Percentiles rank a stretch among this genome's conserved stretches.
Conservation (phyloP, 1,140 invertebrate species). For the Drosophila rhopaloa region DNA sequence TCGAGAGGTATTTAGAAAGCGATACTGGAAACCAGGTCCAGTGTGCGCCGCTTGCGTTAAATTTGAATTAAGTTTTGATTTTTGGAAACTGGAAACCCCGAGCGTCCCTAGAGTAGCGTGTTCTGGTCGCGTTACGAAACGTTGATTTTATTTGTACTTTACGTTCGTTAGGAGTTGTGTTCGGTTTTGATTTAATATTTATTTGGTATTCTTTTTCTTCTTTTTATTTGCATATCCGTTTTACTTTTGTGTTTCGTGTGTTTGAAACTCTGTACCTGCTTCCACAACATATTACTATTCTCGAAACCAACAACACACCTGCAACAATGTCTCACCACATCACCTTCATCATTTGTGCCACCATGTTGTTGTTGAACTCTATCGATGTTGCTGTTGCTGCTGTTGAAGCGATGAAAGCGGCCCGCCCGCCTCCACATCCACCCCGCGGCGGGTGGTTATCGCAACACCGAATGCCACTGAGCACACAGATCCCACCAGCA, state of each 20-base stretch:
- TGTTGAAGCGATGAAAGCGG: slow-evolving; percentile 63
- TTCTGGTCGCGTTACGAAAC: slow-evolving; percentile 42
- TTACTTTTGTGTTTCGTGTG: slow-evolving; percentile 73
- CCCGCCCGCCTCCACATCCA: slow-evolving; percentile 63
- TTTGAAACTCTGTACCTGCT: slow-evolving; percentile 72
- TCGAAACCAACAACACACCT: slow-evolving; percentile 36
- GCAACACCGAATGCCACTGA: slow-evolving; percentile 32
- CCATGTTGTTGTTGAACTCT: slow-evolving; percentile 16
- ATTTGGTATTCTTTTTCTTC: slow-evolving; percentile 56
- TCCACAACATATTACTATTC: slow-evolving; percentile 42
- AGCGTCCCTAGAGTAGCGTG: slow-evolving; percentile 60
- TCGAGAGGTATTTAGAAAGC: slow-evolving; percentile 76
- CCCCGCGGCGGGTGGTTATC: slow-evolving; percentile 59
- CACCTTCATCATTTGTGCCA: slow-evolving; percentile 59
- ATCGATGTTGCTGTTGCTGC: slow-evolving; percentile 28
- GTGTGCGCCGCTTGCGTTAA: slow-evolving; percentile 72
- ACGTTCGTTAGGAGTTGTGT: slow-evolving; percentile 40
- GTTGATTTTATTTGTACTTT: slow-evolving; percentile 22
- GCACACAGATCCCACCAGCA: slow-evolving; percentile 52
- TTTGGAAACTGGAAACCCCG: slow-evolving; percentile 30
- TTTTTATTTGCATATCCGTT: slow-evolving; percentile 78
- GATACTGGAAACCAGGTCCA: slow-evolving; percentile 27
- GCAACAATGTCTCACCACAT: slow-evolving; percentile 46
- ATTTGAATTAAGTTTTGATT: slow-evolving; percentile 34
- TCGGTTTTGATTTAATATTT: slow-evolving; percentile 52